phyloP scores from a whole-genome alignment of 2,113 vertebrate genomes.

The Rostratula benghalensis region DNA sequence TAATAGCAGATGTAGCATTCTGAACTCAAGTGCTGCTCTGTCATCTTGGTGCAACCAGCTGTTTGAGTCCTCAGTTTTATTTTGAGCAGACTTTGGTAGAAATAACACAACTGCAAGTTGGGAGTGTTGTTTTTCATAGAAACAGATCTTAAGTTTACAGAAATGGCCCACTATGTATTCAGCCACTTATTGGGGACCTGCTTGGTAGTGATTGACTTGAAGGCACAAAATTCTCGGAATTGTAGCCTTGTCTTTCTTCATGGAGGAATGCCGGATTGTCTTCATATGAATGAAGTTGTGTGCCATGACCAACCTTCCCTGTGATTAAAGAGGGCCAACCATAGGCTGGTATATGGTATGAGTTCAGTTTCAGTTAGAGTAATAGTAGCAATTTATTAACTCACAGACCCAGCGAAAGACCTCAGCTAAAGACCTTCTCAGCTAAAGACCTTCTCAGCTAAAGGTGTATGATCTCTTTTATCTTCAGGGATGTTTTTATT shows the following conservation, averaged over 20 bases:
- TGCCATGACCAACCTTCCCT: background rate
- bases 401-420: background rate
- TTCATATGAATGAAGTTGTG: fast-evolving
- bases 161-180: background rate
- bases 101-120: background rate
- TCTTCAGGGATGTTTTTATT: background rate
- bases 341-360: background rate
- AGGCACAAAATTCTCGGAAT: background rate
- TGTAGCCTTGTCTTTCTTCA: background rate
- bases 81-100: background rate
- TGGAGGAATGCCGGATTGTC: background rate
- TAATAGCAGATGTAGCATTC: background rate
- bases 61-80: background rate
- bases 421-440: no score
- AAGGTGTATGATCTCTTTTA: background rate
- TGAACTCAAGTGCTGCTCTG: background rate
- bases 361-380: background rate
- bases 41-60: background rate
- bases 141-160: background rate
- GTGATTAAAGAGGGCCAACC: background rate
- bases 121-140: background rate
- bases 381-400: background rate
- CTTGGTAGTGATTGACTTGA: background rate
- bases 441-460: background rate
- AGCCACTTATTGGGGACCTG: background rate